Evolutionary conservation across 37 sponge, comb jelly and placozoan species (phyloP).

Genomic region (Cliona cf. orientalis): DNA sequence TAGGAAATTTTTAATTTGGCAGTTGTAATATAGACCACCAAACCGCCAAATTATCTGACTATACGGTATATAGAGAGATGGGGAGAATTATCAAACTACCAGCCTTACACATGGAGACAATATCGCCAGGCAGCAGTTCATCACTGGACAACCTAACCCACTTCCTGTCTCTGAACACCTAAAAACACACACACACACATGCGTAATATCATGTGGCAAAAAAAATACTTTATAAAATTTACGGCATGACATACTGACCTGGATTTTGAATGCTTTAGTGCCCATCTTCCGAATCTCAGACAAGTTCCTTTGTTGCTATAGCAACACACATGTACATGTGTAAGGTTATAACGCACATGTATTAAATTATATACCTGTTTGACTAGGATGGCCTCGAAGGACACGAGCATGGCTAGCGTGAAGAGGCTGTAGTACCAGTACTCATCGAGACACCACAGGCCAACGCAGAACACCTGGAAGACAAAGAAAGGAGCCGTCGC

Average conservation of each 20-base stretch:
- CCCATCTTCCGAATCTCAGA: slow-evolving; percentile 86
- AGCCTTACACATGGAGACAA: slow-evolving; percentile 79
- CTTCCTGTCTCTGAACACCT: slow-evolving; percentile 75
- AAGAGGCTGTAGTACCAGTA: slow-evolving; percentile 98
- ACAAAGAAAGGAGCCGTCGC: slow-evolving; percentile 99
- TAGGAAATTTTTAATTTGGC: too few relatives aligned
- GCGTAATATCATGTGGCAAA: background rate
- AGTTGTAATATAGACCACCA: too few relatives aligned
- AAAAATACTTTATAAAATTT: background rate
- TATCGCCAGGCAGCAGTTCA: slow-evolving; percentile 90
- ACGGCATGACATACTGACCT: slow-evolving; percentile 2
- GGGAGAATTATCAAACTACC: too few relatives aligned
- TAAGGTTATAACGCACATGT: background rate
- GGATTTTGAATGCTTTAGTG: slow-evolving; percentile 61
- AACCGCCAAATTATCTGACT: too few relatives aligned
- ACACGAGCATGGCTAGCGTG: slow-evolving; percentile 93
- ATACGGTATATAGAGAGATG: too few relatives aligned
- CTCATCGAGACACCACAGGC: slow-evolving; percentile 98
- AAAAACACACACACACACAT: slow-evolving; percentile 7
- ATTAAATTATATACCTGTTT: slow-evolving; percentile 70
- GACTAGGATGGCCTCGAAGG: slow-evolving; percentile 96
- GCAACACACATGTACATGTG: background rate
- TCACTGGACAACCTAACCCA: slow-evolving; percentile 82
- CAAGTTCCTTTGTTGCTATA: slow-evolving; percentile 90
- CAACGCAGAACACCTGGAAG: slow-evolving; percentile 99